Percentiles rank a stretch among this genome's conserved stretches.
Conservation (phyloP, 2,113 vertebrate species). For the Dipodomys spectabilis region DNA sequence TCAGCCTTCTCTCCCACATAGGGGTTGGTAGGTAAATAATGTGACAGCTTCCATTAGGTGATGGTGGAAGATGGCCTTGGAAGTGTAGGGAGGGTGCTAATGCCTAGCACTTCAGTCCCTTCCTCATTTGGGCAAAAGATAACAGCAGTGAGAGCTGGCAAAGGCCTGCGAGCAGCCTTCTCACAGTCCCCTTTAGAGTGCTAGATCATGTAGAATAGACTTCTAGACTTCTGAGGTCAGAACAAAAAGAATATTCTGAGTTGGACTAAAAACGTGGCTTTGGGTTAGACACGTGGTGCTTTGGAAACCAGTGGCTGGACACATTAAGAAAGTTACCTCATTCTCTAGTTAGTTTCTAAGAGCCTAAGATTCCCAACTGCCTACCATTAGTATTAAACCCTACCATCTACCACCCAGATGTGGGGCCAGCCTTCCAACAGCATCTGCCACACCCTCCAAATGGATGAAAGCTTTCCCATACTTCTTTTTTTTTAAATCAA, state of each 20-base stretch:
- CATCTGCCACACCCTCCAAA: not conserved
- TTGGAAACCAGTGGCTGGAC: not conserved
- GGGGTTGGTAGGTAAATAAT: not conserved
- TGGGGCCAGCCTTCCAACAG: not conserved
- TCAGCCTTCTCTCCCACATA: not conserved
- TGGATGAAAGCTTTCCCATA: not conserved
- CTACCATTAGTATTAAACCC: not conserved
- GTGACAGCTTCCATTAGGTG: not conserved
- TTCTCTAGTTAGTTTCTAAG: not conserved
- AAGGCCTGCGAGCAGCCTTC: not conserved
- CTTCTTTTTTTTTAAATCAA: too few species aligned
- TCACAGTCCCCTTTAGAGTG: not conserved
- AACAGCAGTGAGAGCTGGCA: not conserved
- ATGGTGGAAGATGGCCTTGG: not conserved
- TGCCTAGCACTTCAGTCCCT: not conserved
- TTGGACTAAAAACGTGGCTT: not conserved
- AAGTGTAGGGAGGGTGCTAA: not conserved
- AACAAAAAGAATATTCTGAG: not conserved
- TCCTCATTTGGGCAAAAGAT: not conserved
- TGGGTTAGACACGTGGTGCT: not conserved
- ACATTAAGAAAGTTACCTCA: not conserved
- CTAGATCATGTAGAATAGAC: not conserved
- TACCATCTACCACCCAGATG: fast-evolving
- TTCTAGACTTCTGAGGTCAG: not conserved
- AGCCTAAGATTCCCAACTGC: not conserved